Conservation (phyloP, 1,140 invertebrate species). For the Manduca sexta region DNA sequence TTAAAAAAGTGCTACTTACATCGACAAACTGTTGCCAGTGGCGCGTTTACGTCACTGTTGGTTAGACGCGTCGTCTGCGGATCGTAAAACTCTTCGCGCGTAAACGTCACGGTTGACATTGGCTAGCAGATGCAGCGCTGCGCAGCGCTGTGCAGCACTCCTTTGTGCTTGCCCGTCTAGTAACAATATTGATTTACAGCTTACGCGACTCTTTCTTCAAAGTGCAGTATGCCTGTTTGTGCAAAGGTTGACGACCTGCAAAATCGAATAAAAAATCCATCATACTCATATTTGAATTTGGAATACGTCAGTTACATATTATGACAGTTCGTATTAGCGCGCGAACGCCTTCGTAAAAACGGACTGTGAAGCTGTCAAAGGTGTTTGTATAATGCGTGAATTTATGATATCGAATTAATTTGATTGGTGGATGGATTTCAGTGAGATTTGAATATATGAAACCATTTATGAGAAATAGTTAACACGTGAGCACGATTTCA, state of each 20-base stretch:
- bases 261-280: conserved; percentile 8
- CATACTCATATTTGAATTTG: not conserved
- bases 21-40: not conserved
- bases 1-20: not conserved
- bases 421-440: too few species aligned
- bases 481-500: too few species aligned
- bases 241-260: not conserved
- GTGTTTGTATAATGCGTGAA: too few species aligned
- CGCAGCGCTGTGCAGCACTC: conserved; percentile 25
- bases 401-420: too few species aligned
- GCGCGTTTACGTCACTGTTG: conserved; percentile 36
- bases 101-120: conserved; percentile 66
- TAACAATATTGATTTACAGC: conserved; percentile 43
- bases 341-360: too few species aligned
- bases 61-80: conserved; percentile 59
- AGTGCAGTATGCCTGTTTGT: not conserved
- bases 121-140: conserved; percentile 61
- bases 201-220: conserved; percentile 1
- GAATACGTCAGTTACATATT: conserved; percentile 6
- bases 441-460: too few species aligned
- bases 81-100: conserved; percentile 69
- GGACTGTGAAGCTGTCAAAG: too few species aligned
- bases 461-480: too few species aligned
- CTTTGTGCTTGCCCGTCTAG: conserved; percentile 51
- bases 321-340: not conserved